Base-by-base conservation (phyloP, 2,888 invertebrate species). In the Tanypteryx hageni region DNA sequence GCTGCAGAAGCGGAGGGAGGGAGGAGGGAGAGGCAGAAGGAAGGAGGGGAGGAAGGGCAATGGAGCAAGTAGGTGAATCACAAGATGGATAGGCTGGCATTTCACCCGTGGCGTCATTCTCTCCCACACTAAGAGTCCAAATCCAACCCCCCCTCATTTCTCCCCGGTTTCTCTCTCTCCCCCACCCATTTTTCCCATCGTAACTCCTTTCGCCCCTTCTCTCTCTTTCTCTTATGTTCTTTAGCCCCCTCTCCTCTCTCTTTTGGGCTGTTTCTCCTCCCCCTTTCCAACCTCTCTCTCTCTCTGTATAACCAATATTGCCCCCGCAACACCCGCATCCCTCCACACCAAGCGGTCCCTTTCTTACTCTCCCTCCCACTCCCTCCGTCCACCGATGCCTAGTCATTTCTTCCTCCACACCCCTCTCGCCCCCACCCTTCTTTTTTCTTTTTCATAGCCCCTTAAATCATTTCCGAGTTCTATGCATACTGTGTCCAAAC, bases 11-110 rank as follows among this genome's bases (percentile, higher is more conserved):
- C 16, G 56, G 83, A 83, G 27, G 2, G 81, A 56, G 14, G 56
- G 57, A 56, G 2, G 44, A 16, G n/a, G 27, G 13, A 16, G 0
- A n/a, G n/a, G 56, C 18, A 56, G 83, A 11, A 83, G 22, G 31
- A 64, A 5, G 68, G n/a, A 56, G 22, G 83, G 89, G 44, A 18
- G 44, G 64, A 9, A 68, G 56, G 11, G 86, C 59, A 86, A 86
- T 64, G 86, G 86, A 61, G 86, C 86, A 86, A 89, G 89, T 89
- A 89, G 89, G 89, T 89, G 89, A 89, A 89, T 89, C 89, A 89
- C 89, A 89, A 89, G 89, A 89, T 89, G 64, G 89, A 89, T 89
- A 68, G 64, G 44, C 44, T 89, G 64, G 56, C 89, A 89, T 89
- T 89, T 89, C 89, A 68, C 89, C 64, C 86, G 61, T 61, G 86